Percentiles rank a stretch among this genome's conserved stretches.
Conservation (phyloP, 2,888 invertebrate species). For the Rosalia funebris region DNA sequence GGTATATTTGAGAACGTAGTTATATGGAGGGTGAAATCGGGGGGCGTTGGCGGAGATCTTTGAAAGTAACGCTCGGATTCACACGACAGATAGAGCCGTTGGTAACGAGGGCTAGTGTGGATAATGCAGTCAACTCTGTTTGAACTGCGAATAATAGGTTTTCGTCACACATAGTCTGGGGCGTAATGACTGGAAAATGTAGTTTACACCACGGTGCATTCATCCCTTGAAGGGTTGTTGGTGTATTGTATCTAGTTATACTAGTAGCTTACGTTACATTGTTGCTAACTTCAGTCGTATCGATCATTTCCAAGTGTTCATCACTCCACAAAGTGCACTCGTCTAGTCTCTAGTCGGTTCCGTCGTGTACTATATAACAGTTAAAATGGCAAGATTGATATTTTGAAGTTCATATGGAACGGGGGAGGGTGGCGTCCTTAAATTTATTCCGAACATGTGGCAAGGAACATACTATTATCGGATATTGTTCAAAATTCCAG, state of each 20-base stretch:
- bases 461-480: background rate
- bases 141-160: background rate
- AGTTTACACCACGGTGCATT: background rate
- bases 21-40: too few relatives aligned
- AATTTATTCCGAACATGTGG: conserved; percentile 3
- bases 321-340: background rate
- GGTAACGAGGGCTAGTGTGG: too few relatives aligned
- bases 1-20: too few relatives aligned
- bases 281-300: background rate
- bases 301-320: background rate
- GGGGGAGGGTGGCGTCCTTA: background rate
- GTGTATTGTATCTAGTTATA: background rate
- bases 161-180: background rate
- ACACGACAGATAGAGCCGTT: too few relatives aligned
- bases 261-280: background rate
- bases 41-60: too few relatives aligned
- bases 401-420: background rate
- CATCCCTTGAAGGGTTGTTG: background rate
- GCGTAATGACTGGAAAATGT: conserved; percentile 6
- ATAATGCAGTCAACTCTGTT: background rate
- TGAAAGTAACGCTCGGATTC: too few relatives aligned
- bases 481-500: conserved; percentile 11
- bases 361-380: background rate
- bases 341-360: background rate
- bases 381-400: background rate